These are phyloP conservation scores for Clivina fossor DNA, from an alignment of 2,888 invertebrate genomes.

Conservation along the genomic window DNA sequence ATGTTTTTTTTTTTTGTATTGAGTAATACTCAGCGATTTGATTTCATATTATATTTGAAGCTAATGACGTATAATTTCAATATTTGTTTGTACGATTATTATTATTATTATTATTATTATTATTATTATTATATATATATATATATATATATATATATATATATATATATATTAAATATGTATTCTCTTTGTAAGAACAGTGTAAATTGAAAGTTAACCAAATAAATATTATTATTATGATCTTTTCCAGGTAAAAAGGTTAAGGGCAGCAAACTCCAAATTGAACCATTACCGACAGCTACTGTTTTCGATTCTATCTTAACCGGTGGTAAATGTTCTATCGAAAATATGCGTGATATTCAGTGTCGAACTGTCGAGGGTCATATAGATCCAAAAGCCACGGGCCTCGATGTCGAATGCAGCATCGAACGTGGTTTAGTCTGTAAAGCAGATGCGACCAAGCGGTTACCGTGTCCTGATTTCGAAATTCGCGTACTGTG, in stretches of 20 bases:
- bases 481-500: constrained; percentile 82
- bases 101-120: too few species aligned
- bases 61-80: too few species aligned
- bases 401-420: constrained; percentile 73
- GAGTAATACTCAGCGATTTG: too few species aligned
- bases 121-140: too few species aligned
- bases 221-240: too few species aligned
- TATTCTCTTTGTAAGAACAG: too few species aligned
- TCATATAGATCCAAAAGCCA: constrained; percentile 65
- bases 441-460: constrained; percentile 55
- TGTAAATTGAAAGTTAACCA: too few species aligned
- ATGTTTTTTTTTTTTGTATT: too few species aligned
- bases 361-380: constrained; percentile 72
- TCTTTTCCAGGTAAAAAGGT: constrained; percentile 45
- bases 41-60: too few species aligned
- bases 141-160: too few species aligned
- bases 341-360: constrained; percentile 67
- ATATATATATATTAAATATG: too few species aligned
- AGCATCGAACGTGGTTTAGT: constrained; percentile 71
- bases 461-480: constrained; percentile 65
- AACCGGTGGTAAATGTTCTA: constrained; percentile 60
- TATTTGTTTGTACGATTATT: too few species aligned
- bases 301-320: constrained; percentile 56
- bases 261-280: constrained; percentile 54
- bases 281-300: constrained; percentile 60